Evolutionary conservation across 2,797 vertebrate genomes (phyloP).

Genomic region (Cuculus canorus): DNA sequence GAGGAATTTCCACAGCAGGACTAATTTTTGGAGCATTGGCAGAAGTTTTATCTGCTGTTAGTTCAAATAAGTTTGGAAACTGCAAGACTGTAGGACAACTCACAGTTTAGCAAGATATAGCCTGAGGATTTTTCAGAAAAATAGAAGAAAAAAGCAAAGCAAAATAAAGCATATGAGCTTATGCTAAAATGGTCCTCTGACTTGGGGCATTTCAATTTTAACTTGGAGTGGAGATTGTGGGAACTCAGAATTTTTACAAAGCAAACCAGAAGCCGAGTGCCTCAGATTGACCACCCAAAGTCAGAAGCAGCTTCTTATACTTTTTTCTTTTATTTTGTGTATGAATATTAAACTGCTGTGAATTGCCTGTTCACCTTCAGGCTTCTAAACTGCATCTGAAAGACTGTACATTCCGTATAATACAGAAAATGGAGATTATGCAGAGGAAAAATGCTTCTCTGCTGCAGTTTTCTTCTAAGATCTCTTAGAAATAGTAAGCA

Average conservation of each 20-base stretch:
- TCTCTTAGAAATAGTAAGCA: constrained; percentile 12
- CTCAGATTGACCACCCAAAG: constrained; percentile 3
- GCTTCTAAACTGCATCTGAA: constrained; percentile 41
- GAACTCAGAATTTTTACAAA: constrained; percentile 11
- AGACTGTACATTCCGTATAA: not conserved
- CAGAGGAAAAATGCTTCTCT: constrained; percentile 36
- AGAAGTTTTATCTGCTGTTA: not conserved
- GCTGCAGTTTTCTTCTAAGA: constrained; percentile 20
- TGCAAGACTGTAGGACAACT: not conserved
- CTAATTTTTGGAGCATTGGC: not conserved
- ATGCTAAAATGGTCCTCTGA: not conserved
- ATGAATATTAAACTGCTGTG: not conserved
- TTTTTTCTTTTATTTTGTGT: not conserved
- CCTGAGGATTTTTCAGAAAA: constrained; percentile 23
- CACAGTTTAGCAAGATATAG: not conserved
- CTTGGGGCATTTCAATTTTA: not conserved
- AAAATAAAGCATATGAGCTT: constrained; percentile 7
- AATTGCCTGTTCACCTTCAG: not conserved
- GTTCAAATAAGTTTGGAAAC: not conserved
- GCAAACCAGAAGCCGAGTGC: not conserved
- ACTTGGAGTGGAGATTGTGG: not conserved
- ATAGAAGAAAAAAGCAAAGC: not conserved
- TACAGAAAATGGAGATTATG: not conserved
- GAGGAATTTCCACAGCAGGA: not conserved
- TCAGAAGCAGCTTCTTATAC: not conserved